Evolutionary conservation across 2,113 vertebrate species (phyloP).

Genomic region (Dromiciops gliroides): DNA sequence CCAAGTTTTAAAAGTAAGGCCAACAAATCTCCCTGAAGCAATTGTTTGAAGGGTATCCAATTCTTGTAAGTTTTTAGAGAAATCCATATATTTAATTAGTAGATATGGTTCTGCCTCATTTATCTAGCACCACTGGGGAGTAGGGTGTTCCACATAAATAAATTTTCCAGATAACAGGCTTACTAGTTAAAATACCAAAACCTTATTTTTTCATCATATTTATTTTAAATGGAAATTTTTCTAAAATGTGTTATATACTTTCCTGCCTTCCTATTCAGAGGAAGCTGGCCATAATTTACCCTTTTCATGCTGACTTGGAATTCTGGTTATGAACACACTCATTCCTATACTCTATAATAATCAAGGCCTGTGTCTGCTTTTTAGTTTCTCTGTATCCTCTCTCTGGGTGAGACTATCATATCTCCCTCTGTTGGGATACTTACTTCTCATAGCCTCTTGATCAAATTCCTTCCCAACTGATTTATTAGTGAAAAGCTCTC

Average conservation of each 20-base stretch:
- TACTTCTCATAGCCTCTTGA: not conserved
- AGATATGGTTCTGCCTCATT: not conserved
- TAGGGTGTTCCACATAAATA: not conserved
- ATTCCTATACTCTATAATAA: not conserved
- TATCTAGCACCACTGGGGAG: constrained; percentile 3
- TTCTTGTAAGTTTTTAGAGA: constrained; percentile 3
- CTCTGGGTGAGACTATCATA: not conserved
- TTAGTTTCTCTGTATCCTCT: not conserved
- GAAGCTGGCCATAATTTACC: not conserved
- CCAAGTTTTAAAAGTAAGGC: not conserved
- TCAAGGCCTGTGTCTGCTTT: not conserved
- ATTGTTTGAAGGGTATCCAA: not conserved
- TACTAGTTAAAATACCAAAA: not conserved
- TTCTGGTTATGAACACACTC: not conserved
- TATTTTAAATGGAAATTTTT: not conserved
- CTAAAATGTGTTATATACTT: not conserved
- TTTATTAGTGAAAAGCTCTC: not conserved
- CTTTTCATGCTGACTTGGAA: not conserved
- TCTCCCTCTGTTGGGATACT: not conserved
- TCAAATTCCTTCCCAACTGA: not conserved
- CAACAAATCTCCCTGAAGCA: not conserved
- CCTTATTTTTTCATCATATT: not conserved
- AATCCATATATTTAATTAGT: constrained; percentile 24
- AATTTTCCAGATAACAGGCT: constrained; percentile 43
- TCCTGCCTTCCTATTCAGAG: not conserved